Evolutionary conservation across 2,113 vertebrate genomes (phyloP), one percentile per base, ranked within the genome.

Genomic region (Anhinga rufa): DNA sequence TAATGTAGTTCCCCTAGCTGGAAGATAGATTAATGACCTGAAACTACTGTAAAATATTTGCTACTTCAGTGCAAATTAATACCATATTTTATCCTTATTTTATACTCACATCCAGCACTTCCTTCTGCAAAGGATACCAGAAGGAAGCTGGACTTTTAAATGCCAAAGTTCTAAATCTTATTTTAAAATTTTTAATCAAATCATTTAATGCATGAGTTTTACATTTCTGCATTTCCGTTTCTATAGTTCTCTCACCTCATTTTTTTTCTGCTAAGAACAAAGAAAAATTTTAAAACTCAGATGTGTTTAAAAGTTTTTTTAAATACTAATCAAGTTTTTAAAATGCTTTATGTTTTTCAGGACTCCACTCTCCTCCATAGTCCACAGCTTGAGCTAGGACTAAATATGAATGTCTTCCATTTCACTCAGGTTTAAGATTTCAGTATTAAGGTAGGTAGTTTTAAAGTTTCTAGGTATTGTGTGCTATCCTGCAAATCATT

Each of bases 11-110:
- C 87, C 78, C 94, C 80, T 84, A 80, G 92, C 66, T 62, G 82
- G 92, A 95, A 94, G 87, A 90, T n/a, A 92, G 86, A 96, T 92
- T 94, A 94, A 96, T 95, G 90, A 95, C 85, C 90, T 92, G 85
- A 91, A 94, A 90, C 78, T 92, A 86, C 85, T 70, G 66, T 69
- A 69, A 69, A 96, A 94, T 95, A 96, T 95, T 96, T 96, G 86
- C 92, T 88, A 94, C 95, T 94, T 90, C 82, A 77, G 87, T 91
- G 93, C 40, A 96, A 97, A 96, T 97, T 96, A 95, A 74, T 90
- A 87, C 86, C 40, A 80, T 96, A 95, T 96, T 94, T 97, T 96
- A 93, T 54, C 54, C 90, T 88, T 22, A 88, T 83, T 95, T 97
- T 91, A 84, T 84, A 91, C 25, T 17, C 62, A 88, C 32, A 87